These are phyloP conservation scores for Lamellibrachia columna DNA, from an alignment of 2,888 invertebrate genomes.

Conservation along the genomic window DNA sequence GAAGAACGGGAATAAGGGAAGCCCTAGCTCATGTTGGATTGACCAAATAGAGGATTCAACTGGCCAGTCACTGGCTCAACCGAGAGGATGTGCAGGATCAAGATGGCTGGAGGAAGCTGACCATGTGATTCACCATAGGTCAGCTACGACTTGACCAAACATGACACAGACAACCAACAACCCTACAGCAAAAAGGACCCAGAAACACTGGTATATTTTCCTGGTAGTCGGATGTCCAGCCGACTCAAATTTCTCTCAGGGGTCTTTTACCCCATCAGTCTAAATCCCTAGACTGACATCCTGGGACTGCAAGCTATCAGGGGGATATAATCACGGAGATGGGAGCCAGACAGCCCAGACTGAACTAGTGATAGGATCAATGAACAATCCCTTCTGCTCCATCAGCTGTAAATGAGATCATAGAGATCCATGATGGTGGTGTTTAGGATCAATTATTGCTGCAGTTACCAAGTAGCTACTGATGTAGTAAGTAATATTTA, in stretches of 20 bases:
- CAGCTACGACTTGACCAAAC: neutral
- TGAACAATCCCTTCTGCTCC: neutral
- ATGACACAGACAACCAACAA: neutral
- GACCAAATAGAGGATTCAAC: no score
- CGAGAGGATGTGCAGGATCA: no score
- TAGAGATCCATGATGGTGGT: neutral
- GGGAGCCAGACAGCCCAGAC: neutral
- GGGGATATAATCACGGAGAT: neutral
- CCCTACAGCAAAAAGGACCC: neutral
- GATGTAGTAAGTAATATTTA: neutral
- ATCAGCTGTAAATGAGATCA: neutral
- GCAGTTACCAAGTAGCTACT: no score
- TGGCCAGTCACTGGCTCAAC: no score
- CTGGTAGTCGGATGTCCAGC: neutral
- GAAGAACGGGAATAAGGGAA: no score
- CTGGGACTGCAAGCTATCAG: neutral
- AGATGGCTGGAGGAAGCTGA: no score
- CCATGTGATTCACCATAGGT: neutral
- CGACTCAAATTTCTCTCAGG: neutral
- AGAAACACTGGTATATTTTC: neutral
- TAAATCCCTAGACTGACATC: neutral
- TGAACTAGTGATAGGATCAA: neutral
- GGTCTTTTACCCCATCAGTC: neutral
- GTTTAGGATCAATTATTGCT: neutral
- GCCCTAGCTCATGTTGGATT: no score